Evolutionary conservation across 23 tunicate genomes (phyloP), one percentile per base, ranked within the genome.

Genomic region (Styela plicata): DNA sequence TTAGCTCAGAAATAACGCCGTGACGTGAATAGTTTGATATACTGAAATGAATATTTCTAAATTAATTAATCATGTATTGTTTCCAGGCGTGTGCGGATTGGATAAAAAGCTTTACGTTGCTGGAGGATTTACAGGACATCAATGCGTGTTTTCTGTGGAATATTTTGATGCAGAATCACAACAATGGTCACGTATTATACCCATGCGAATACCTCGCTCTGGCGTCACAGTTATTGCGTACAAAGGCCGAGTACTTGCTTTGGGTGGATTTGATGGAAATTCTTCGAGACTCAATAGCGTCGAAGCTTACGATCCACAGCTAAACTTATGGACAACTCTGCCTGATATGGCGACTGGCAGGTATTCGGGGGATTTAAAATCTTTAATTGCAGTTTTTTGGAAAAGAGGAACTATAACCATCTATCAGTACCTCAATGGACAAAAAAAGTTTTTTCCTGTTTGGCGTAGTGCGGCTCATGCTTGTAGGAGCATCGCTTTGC

Each of bases 251-350:
- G 52, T 92, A 21, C 80, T 92, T 31, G 97, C 89, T 33, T 79
- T 92, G 22, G 97, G 97, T 0, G 97, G 97, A 21, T 92, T 82
- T 63, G 97, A 92, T 65, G 97, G 97, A 28, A 26, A 64, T n/a
- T 29, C 84, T 23, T 32, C 52, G 10, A 31, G 84, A 66, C 36
- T 80, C n/a, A 64, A 3, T 23, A 80, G 65, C 28, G 84, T 66
- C 0, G 84, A 80, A 80, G 63, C 63, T 65, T 80, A 24, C 44
- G 84, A 80, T 80, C 30, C 53, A 24, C 79, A 80, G 10, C 31
- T 24, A 21, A 37, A 80, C 25, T 24, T 23, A 2, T 80, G 84
- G 84, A 31, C 53, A 17, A 64, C 63, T 18, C 24, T 68, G 74
- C 84, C 84, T 10, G 30, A 65, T 23, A 80, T 80, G 84, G 20